Base-by-base conservation (phyloP, 2,888 invertebrate species). In the Metellina segmentata region DNA sequence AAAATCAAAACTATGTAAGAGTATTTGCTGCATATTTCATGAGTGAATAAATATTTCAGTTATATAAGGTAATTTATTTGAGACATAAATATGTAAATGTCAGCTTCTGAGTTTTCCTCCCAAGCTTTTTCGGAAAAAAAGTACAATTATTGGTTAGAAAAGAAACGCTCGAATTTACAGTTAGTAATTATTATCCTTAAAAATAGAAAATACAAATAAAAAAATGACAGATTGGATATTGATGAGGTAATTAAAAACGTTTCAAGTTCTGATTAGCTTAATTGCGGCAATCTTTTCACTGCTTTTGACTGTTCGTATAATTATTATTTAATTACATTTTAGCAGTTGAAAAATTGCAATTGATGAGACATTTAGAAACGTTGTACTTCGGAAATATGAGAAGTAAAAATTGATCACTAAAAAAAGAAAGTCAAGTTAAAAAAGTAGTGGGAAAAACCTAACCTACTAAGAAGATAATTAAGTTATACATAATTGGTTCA, bases 201-300 rank as follows among this genome's bases (percentile, higher is more conserved):
- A 81, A 81, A 69, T 34, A 34, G 34, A 34, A 34, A 34, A 34
- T 34, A 34, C 34, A 34, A 34, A 34, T 7, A 34, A 8, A 70
- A 81, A 48, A 34, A 49, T 81, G 81, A 81, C 81, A 81, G 81
- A 81, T 81, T 81, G 69, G 81, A 81, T 81, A 81, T 81, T 81
- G 81, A 81, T 81, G 81, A 81, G 81, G 81, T 81, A 70, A 81
- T 81, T 81, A 81, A 81, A 81, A 81, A 81, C 81, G 81, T 69
- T 81, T 81, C 81, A 81, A 81, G 81, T 70, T 81, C 69, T 81
- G 81, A 81, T 81, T 81, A 81, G 48, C 48, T 69, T 81, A 81
- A 81, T 81, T 70, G 48, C 48, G 16, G 34, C n/a, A 6, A 70
- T 69, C 70, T 70, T 81, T 52, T 79, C 52, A 19, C 16, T 75